A percentile compares a stretch with the other conserved stretches of the same genome.
Evolutionary conservation across 2,113 vertebrate species (phyloP).

Genomic region (Pogonocichla stellata): DNA sequence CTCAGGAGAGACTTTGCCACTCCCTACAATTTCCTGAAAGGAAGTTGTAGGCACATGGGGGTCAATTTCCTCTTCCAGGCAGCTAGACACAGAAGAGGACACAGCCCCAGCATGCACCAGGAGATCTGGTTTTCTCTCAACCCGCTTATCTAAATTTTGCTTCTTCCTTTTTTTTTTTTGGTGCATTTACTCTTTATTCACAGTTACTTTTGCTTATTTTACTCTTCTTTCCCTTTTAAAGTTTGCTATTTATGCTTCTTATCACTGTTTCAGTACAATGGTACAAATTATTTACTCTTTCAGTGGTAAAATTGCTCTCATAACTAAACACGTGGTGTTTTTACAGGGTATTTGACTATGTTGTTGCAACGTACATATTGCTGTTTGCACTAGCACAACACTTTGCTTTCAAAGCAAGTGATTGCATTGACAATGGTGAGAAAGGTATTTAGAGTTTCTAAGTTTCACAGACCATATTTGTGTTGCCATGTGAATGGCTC

Average conservation of each 20-base stretch:
- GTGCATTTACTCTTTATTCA: background rate
- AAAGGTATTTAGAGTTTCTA: background rate
- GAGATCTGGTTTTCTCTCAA: background rate
- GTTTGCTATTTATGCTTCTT: background rate
- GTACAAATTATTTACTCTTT: background rate
- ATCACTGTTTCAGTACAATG: background rate
- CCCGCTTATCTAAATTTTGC: background rate
- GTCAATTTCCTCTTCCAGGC: background rate
- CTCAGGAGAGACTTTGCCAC: background rate
- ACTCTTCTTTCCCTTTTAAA: background rate
- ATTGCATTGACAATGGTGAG: background rate
- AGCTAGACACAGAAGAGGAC: background rate
- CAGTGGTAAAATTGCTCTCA: background rate
- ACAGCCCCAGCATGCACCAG: rapidly evolving
- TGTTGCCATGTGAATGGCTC: background rate
- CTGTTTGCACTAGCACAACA: background rate
- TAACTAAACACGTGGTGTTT: background rate
- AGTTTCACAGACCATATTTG: background rate
- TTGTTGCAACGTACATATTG: background rate
- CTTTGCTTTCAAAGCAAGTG: background rate
- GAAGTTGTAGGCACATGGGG: background rate
- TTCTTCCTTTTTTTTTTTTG: background rate
- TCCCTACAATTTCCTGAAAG: background rate
- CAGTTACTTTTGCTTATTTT: background rate
- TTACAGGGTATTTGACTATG: background rate